Conservation (phyloP, 2,113 vertebrate species). For the Acanthochromis polyacanthus region DNA sequence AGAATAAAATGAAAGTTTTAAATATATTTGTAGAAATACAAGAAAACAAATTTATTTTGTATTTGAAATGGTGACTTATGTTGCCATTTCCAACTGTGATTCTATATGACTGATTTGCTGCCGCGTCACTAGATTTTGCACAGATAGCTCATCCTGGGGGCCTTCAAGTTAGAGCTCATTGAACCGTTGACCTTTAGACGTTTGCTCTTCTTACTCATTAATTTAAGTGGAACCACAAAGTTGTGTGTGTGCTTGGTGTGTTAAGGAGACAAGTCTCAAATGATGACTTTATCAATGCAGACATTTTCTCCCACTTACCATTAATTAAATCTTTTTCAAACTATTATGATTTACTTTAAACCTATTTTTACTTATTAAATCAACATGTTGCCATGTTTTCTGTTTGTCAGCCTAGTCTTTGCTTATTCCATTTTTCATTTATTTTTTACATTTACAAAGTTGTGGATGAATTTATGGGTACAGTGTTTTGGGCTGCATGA, state of each 20-base stretch:
- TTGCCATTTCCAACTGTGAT: background rate
- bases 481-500: slow-evolving; percentile 25
- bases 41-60: background rate
- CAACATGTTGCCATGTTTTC: slow-evolving; percentile 18
- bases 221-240: background rate
- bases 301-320: slow-evolving; percentile 3
- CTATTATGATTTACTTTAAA: slow-evolving; percentile 7
- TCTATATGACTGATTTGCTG: background rate
- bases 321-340: slow-evolving; percentile 23
- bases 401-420: slow-evolving; percentile 18
- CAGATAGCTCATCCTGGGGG: background rate
- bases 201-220: slow-evolving; percentile 46
- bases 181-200: slow-evolving; percentile 32
- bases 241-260: slow-evolving; percentile 19
- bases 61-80: background rate
- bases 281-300: slow-evolving; percentile 27
- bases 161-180: slow-evolving; percentile 20
- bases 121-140: background rate
- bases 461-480: slow-evolving; percentile 1
- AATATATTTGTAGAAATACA: background rate
- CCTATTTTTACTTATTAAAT: too few species aligned
- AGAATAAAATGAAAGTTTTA: background rate
- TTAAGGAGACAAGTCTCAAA: slow-evolving; percentile 2
- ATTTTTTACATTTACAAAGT: background rate
- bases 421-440: slow-evolving; percentile 16